Conservation (phyloP, 2,113 vertebrate species). For the Ailurus styani region DNA sequence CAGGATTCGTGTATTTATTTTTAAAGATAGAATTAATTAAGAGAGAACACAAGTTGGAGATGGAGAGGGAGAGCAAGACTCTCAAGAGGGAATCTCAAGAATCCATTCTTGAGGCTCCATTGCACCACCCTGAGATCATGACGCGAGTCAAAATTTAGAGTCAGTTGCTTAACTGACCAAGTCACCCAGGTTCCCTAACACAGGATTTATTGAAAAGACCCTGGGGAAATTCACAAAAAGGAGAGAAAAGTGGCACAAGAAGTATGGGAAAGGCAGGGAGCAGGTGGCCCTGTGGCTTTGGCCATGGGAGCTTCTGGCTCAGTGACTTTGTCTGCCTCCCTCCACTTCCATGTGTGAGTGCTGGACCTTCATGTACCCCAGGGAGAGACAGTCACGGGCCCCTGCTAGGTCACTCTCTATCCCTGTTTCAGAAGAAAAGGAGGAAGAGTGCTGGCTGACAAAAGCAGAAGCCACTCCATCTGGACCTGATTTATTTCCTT, state of each 20-base stretch:
- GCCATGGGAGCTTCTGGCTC: background rate
- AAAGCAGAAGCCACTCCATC: background rate
- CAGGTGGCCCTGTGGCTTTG: background rate
- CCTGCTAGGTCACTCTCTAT: background rate
- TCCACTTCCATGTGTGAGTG: background rate
- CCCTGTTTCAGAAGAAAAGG: background rate
- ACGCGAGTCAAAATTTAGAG: too few species aligned
- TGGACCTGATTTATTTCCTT: background rate
- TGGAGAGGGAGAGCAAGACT: too few species aligned
- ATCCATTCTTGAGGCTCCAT: too few species aligned
- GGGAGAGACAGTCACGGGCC: background rate
- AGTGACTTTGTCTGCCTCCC: too few species aligned
- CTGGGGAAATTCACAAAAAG: background rate
- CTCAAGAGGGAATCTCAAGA: too few species aligned
- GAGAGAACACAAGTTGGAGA: too few species aligned
- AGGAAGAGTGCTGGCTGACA: background rate
- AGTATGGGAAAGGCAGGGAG: background rate
- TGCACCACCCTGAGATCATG: too few species aligned
- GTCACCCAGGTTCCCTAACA: background rate
- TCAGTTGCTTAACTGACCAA: background rate
- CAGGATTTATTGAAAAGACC: background rate
- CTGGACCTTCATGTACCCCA: background rate
- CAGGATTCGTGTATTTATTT: too few species aligned
- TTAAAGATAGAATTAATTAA: too few species aligned
- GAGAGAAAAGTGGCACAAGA: background rate